These are phyloP conservation scores for human DNA, from an alignment of 2,113 vertebrate species.

Conservation along the genomic window GRCh38 chr1:76240501-76241000, in stretches of 20 bases:
- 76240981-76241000: neutral
- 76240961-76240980: neutral
- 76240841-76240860: neutral
- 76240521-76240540: neutral
- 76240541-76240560: neutral
- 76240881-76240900: neutral
- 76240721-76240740: no score
- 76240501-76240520: neutral
- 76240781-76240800: neutral
- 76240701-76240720: fast-evolving
- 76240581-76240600: neutral
- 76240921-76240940: neutral
- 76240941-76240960: neutral
- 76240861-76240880: neutral
- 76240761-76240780: neutral
- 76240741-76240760: neutral
- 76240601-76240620: neutral
- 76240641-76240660: neutral
- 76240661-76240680: neutral
- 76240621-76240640: neutral
- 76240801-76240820: neutral
- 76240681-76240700: neutral
- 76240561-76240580: neutral
- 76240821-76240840: neutral
- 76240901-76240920: neutral